phyloP scores from a whole-genome alignment of 2,113 vertebrate species.

The Alaudala cheleensis region DNA sequence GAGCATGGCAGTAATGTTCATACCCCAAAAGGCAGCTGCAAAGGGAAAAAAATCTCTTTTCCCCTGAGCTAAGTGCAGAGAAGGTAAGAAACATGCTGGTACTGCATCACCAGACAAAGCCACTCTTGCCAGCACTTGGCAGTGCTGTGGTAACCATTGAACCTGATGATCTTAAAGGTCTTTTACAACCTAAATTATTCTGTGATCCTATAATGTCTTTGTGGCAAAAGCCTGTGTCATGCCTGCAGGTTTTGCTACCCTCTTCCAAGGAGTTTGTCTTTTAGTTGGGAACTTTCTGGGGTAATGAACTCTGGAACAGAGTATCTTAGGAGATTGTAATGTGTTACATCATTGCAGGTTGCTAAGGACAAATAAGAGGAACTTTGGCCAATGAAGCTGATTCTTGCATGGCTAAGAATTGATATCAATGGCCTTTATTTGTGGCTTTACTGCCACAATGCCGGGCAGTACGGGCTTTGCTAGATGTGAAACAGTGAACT shows the following conservation, averaged over 20 bases:
- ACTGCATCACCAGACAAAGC: background rate
- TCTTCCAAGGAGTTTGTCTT: background rate
- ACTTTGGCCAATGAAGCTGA: background rate
- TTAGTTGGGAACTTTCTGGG: background rate
- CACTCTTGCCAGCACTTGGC: accelerated
- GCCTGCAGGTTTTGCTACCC: no score
- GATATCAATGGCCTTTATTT: background rate
- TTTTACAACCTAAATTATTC: background rate
- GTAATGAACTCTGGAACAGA: background rate
- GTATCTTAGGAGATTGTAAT: background rate
- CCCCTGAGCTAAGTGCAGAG: background rate
- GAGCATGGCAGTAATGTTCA: background rate
- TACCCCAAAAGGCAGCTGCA: background rate
- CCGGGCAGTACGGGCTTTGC: background rate
- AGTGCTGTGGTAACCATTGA: background rate
- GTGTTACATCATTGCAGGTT: background rate
- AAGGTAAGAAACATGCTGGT: background rate
- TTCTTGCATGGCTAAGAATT: background rate
- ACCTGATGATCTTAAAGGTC: background rate
- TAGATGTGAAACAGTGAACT: background rate
- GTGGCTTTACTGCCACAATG: no score
- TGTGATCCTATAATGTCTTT: background rate
- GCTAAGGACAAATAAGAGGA: background rate
- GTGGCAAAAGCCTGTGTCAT: accelerated
- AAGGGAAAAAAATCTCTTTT: background rate